Evolutionary conservation across 2,113 vertebrate species (phyloP), one percentile per base, ranked within the genome.

Genomic region (Atherinomorus stipes): DNA sequence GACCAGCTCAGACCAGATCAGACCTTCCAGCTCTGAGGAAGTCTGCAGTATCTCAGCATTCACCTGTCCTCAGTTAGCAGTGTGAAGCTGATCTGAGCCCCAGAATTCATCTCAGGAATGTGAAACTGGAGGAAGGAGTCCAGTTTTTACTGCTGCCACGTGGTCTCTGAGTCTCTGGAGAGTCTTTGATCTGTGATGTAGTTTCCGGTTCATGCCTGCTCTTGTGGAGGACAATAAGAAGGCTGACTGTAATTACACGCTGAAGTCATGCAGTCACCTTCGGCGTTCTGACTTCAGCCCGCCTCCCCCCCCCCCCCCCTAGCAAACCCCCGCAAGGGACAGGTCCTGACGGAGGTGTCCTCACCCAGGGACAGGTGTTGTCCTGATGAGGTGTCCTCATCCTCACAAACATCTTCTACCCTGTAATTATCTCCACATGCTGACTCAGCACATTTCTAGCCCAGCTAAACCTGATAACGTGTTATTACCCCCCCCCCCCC

Each of bases 371-470:
- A 68, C 86, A 82, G 81, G 84, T 19, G n/a, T n/a, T n/a, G n/a
- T n/a, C 26, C 56, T 44, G 44, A 49, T 76, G 78, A 79, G 71
- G 60, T 74, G 64, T 72, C 58, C 68, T 79, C 66, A 71, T 63
- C 3, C 38, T 52, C n/a, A 50, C 66, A 63, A 71, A 73, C 75
- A 22, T 62, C 23, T 57, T 31, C 74, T 86, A 51, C 71, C 85
- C 87, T 88, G 58, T 88, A 88, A 88, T 90, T 70, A 79, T 70
- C 74, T 57, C 23, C 50, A 19, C 34, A 19, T 31, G 64, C 76
- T 84, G 81, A 83, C 74, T 86, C 83, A 74, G 76, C 54, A 60
- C 56, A 18, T 85, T 85, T 81, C 67, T 66, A 82, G 68, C 38
- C 44, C 68, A 69, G 69, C 64, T 87, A 64, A 74, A 34, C 40